Conservation (phyloP, 2,888 invertebrate genomes). For the Unio delphinus region DNA sequence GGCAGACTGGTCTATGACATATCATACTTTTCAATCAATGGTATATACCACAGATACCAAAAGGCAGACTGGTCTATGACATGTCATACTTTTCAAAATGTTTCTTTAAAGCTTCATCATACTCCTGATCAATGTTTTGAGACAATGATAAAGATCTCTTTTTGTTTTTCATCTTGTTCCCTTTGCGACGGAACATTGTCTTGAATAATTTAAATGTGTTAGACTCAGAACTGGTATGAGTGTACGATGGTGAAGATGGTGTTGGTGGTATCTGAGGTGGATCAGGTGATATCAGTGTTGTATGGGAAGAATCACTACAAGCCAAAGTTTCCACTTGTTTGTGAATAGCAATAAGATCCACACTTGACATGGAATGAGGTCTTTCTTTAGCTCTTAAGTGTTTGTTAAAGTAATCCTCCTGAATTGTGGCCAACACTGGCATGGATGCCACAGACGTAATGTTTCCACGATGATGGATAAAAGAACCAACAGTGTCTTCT, state of each 20-base stretch:
- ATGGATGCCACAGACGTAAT: constrained; percentile 46
- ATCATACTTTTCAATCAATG: constrained; percentile 47
- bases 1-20: constrained; percentile 29
- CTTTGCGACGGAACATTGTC: constrained; percentile 59
- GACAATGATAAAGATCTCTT: constrained; percentile 54
- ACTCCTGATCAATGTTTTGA: constrained; percentile 47
- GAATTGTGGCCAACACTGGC: constrained; percentile 36
- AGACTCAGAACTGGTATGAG: constrained; percentile 33
- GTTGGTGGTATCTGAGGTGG: constrained; percentile 14
- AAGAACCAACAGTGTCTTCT: constrained; percentile 21
- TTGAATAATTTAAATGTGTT: constrained; percentile 61
- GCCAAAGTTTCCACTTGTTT: constrained; percentile 27
- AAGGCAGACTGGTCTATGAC: constrained; percentile 17
- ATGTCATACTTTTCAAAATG: constrained; percentile 62
- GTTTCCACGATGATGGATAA: constrained; percentile 20
- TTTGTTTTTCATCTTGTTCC: constrained; percentile 58
- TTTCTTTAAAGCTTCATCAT: constrained; percentile 53
- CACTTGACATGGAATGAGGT: constrained; percentile 55
- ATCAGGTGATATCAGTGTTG: constrained; percentile 12
- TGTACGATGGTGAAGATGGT: constrained; percentile 25
- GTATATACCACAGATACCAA: too few species aligned
- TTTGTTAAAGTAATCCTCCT: constrained; percentile 26
- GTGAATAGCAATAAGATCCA: constrained; percentile 39
- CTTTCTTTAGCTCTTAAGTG: constrained; percentile 40
- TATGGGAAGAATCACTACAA: background rate